A percentile compares a stretch with the other conserved stretches of the same genome.
Conservation (phyloP, 2,113 vertebrate genomes). For the Apistogramma diplotaenia region DNA sequence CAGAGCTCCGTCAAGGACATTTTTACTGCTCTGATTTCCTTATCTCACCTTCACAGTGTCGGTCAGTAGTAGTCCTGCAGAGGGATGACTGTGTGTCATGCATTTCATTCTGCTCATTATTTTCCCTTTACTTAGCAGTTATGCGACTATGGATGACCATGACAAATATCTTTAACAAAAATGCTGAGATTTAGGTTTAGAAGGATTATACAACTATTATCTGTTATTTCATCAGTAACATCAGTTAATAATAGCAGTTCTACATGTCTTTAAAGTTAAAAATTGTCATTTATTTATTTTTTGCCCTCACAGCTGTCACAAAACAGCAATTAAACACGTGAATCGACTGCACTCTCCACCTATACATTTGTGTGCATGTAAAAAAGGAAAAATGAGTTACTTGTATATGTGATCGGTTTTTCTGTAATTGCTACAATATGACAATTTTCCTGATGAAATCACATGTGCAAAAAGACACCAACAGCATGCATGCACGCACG, state of each 20-base stretch:
- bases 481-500: neutral
- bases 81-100: neutral
- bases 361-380: neutral
- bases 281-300: too few species aligned
- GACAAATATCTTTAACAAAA: neutral
- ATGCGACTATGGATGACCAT: neutral
- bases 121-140: neutral
- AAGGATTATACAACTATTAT: neutral
- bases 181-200: neutral
- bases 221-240: too few species aligned
- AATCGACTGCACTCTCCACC: neutral
- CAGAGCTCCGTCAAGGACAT: slow-evolving; percentile 67
- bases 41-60: slow-evolving; percentile 49
- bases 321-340: neutral
- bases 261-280: too few species aligned
- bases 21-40: slow-evolving; percentile 59
- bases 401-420: neutral
- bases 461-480: neutral
- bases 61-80: slow-evolving; percentile 28
- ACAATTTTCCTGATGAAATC: neutral
- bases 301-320: neutral
- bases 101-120: neutral
- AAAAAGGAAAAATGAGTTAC: neutral
- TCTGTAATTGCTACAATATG: neutral
- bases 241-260: too few species aligned